Conservation (phyloP, 2,797 vertebrate species). For the Lacerta bilineata region DNA sequence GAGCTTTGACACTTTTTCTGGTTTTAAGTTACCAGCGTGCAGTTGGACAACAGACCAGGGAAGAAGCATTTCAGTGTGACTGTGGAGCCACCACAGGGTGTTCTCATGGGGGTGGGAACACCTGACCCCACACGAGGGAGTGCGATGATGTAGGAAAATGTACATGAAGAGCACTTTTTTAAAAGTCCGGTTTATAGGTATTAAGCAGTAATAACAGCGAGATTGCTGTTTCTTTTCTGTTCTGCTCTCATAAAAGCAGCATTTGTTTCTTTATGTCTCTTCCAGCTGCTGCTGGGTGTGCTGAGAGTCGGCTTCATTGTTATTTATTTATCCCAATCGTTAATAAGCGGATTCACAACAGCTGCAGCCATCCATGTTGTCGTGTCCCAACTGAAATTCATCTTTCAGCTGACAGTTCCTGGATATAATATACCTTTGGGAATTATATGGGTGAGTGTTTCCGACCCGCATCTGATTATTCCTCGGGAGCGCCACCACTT, state of each 20-base stretch:
- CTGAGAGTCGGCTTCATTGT: constrained; percentile 92
- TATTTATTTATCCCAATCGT: constrained; percentile 92
- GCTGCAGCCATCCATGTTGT: constrained; percentile 94
- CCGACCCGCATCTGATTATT: not conserved
- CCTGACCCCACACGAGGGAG: not conserved
- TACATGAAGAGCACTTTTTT: not conserved
- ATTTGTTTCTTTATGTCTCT: constrained; percentile 60
- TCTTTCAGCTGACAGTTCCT: constrained; percentile 87
- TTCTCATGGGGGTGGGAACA: not conserved
- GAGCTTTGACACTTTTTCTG: too few relatives aligned
- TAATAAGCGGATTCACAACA: constrained; percentile 95
- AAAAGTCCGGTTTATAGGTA: too few relatives aligned
- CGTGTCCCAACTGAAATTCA: constrained; percentile 96
- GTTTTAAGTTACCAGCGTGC: too few relatives aligned
- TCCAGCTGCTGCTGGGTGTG: constrained; percentile 89
- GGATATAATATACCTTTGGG: constrained; percentile 86
- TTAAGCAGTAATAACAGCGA: not conserved
- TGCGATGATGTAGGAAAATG: not conserved
- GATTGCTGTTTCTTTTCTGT: not conserved
- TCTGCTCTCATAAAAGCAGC: not conserved
- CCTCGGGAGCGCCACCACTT: not conserved
- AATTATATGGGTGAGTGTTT: constrained; percentile 89
- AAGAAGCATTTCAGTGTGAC: not conserved
- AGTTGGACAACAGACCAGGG: not conserved
- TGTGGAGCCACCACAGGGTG: not conserved